Conservation (phyloP, 2,113 vertebrate species). For the Sula dactylatra region DNA sequence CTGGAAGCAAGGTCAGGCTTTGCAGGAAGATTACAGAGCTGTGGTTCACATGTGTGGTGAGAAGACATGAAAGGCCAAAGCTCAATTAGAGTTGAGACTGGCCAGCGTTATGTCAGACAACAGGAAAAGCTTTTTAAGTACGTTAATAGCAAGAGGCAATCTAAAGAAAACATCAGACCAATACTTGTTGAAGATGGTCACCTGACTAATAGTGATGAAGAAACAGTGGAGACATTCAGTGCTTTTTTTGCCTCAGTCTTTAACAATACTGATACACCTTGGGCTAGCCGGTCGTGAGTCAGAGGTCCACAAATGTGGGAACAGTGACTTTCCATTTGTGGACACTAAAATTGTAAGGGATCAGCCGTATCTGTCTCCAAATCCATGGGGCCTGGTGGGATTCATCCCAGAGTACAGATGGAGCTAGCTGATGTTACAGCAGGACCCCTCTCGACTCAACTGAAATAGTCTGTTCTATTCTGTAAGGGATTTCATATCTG, state of each 20-base stretch:
- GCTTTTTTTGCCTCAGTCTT: background rate
- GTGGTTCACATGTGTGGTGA: background rate
- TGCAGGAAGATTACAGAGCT: background rate
- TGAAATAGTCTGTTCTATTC: background rate
- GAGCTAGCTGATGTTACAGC: rapidly evolving
- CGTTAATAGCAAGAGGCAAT: background rate
- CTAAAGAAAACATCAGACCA: background rate
- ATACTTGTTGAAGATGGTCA: background rate
- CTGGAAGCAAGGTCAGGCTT: background rate
- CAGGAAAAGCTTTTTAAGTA: background rate
- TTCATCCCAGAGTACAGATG: background rate
- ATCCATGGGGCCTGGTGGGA: too few species aligned
- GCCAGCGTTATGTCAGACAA: background rate
- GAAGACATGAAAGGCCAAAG: background rate
- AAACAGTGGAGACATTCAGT: background rate
- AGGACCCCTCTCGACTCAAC: background rate
- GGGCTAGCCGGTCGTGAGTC: rapidly evolving
- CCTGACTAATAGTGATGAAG: background rate
- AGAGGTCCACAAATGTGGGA: background rate
- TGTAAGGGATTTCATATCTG: background rate
- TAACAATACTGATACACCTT: background rate
- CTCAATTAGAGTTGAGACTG: background rate
- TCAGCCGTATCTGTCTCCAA: background rate
- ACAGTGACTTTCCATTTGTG: background rate
- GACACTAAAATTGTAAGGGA: background rate